These are phyloP conservation scores for Sminthurinus aureus DNA, from an alignment of 2,888 invertebrate genomes.

Conservation along the genomic window DNA sequence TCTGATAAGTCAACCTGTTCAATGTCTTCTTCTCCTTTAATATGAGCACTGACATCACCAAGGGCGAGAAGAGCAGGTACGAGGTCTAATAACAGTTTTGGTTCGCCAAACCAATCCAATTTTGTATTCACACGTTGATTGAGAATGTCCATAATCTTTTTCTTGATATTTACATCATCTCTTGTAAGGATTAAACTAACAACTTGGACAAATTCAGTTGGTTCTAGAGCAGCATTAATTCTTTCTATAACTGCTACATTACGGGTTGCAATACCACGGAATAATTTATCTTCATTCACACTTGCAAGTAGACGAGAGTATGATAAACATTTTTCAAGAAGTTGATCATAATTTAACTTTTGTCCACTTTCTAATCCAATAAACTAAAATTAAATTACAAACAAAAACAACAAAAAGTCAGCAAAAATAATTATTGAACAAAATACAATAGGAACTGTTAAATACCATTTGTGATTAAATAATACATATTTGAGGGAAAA, in stretches of 20 bases:
- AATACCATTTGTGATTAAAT: no score
- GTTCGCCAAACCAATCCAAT: constrained; percentile 59
- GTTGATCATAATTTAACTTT: constrained; percentile 46
- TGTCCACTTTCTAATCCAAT: constrained; percentile 39
- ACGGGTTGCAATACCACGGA: constrained; percentile 50
- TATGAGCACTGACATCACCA: constrained; percentile 30
- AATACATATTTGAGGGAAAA: no score
- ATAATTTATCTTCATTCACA: constrained; percentile 53
- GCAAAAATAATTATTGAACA: no score
- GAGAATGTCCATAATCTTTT: constrained; percentile 58
- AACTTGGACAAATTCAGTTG: constrained; percentile 51
- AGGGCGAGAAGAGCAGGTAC: constrained; percentile 71
- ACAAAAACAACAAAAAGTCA: no score
- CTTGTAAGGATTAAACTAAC: constrained; percentile 45
- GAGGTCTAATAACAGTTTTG: constrained; percentile 63
- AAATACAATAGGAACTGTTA: no score
- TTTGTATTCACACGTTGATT: constrained; percentile 56
- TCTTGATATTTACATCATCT: constrained; percentile 53
- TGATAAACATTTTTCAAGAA: constrained; percentile 52
- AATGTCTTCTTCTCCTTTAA: no score
- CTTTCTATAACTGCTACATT: constrained; percentile 59
- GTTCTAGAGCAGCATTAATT: constrained; percentile 52
- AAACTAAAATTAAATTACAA: constrained; percentile 50
- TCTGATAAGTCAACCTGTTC: constrained; percentile 62
- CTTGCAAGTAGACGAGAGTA: constrained; percentile 50